Evolutionary conservation across 2,888 invertebrate species (phyloP).

Genomic region (Rhagium mordax): DNA sequence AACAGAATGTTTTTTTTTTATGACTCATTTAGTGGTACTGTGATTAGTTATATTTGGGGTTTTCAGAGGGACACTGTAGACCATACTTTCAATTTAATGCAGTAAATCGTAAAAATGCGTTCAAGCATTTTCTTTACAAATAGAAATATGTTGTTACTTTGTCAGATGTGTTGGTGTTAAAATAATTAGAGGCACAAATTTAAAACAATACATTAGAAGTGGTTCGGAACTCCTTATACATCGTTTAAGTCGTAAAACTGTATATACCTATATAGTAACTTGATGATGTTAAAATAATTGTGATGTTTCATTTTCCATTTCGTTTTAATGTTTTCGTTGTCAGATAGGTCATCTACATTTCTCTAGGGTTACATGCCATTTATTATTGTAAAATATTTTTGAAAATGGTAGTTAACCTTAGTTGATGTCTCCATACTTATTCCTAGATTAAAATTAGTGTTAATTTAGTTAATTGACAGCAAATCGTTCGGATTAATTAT

Average conservation of each 20-base stretch:
- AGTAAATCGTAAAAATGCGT: background rate
- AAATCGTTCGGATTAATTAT: conserved; percentile 50
- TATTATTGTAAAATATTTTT: conserved; percentile 50
- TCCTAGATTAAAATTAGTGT: conserved; percentile 58
- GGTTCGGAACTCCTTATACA: conserved; percentile 29
- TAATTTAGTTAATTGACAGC: conserved; percentile 57
- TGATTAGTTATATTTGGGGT: too few relatives aligned
- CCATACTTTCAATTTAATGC: background rate
- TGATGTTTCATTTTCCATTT: conserved; percentile 40
- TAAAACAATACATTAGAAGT: conserved; percentile 2
- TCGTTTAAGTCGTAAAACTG: conserved; percentile 40
- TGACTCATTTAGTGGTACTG: too few relatives aligned
- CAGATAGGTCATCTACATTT: conserved; percentile 48
- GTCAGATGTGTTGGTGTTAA: background rate
- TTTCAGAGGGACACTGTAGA: background rate
- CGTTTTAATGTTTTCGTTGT: conserved; percentile 39
- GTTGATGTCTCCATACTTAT: conserved; percentile 53
- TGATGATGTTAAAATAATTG: conserved; percentile 39
- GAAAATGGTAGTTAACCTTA: conserved; percentile 51
- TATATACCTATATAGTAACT: conserved; percentile 34
- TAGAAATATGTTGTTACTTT: background rate
- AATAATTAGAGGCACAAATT: conserved; percentile 13
- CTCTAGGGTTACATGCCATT: conserved; percentile 46
- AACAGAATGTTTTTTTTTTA: too few relatives aligned
- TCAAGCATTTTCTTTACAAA: background rate